Percentiles rank a stretch among this genome's conserved stretches.
phyloP scores from a whole-genome alignment of 2,113 vertebrate species.

The Phalacrocorax pelagicus region DNA sequence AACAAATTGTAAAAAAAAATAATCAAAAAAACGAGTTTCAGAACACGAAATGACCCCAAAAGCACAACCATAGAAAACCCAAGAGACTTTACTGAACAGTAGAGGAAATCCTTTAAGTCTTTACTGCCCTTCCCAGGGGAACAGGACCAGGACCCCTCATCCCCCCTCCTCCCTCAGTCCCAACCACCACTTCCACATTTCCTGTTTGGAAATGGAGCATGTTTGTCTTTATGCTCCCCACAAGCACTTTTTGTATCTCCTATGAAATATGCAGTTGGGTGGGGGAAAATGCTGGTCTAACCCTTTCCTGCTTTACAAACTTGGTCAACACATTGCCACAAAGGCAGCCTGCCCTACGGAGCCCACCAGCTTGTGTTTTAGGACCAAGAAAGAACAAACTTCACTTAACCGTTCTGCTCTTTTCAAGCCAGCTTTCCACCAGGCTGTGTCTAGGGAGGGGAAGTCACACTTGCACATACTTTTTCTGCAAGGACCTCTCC shows the following conservation, averaged over 20 bases:
- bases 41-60: neutral
- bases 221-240: neutral
- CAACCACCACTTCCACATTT: neutral
- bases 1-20: neutral
- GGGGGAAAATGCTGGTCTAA: neutral
- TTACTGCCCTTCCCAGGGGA: neutral
- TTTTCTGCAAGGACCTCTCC: neutral
- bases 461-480: neutral
- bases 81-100: neutral
- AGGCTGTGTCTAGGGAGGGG: fast-evolving
- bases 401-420: neutral
- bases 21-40: neutral
- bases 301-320: neutral
- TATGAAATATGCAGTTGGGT: neutral
- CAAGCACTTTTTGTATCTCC: neutral
- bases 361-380: neutral
- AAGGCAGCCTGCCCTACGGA: neutral
- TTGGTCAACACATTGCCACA: neutral
- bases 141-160: neutral
- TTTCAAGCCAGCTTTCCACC: neutral
- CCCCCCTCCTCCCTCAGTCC: neutral
- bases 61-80: neutral
- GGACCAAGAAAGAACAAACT: neutral
- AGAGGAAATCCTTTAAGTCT: neutral
- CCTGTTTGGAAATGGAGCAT: neutral